These are phyloP conservation scores for Anguilla rostrata DNA, from an alignment of 2,113 vertebrate species.

Conservation along the genomic window DNA sequence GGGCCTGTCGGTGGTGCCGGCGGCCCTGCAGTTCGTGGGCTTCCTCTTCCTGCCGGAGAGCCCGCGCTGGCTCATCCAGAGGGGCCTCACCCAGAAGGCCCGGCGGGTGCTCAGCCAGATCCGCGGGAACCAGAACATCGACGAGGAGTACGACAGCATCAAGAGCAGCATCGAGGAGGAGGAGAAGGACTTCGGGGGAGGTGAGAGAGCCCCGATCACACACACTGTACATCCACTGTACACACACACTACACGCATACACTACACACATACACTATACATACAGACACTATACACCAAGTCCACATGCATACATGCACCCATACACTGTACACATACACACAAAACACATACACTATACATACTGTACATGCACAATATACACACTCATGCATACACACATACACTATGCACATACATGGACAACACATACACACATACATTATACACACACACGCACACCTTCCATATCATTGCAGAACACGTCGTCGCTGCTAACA, in stretches of 20 bases:
- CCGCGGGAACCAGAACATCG: conserved; percentile 93
- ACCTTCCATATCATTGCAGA: neutral
- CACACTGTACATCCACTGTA: no score
- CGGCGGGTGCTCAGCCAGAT: conserved; percentile 91
- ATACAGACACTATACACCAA: neutral
- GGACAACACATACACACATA: no score
- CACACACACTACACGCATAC: no score
- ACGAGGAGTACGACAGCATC: conserved; percentile 95
- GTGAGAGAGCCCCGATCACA: conserved; percentile 52
- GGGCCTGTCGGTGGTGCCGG: conserved; percentile 87
- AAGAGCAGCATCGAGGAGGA: conserved; percentile 95
- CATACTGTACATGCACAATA: neutral
- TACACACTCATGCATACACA: neutral
- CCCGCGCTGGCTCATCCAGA: conserved; percentile 94
- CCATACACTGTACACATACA: no score
- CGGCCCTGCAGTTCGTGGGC: conserved; percentile 88
- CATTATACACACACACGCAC: neutral
- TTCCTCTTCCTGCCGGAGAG: conserved; percentile 97
- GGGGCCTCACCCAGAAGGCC: conserved; percentile 91
- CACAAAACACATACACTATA: neutral
- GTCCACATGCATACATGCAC: neutral
- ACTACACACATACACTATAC: neutral
- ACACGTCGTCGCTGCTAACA: neutral
- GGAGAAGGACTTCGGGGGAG: conserved; percentile 87
- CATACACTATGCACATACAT: neutral